Base-by-base conservation (phyloP, 2,888 invertebrate genomes). In the Drosophila seclusa region DNA sequence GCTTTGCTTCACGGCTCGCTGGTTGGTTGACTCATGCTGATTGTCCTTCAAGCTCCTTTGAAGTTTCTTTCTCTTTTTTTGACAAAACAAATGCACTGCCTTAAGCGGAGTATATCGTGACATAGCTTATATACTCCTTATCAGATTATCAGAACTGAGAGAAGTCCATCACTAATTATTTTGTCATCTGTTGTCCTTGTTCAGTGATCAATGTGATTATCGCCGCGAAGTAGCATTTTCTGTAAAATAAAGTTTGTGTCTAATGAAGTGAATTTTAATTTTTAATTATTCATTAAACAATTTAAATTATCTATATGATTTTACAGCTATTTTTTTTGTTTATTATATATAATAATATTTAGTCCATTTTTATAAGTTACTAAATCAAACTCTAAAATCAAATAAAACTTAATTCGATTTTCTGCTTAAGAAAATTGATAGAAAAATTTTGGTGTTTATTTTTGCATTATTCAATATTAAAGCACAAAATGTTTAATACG, bases 1-100 rank as follows among this genome's bases (percentile, higher is more conserved):
- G 61, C 55, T 61, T 68, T 66, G 65, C 64, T 55, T 69, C 67
- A 83, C 58, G 83, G 84, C 75, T 83, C 82, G 78, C 80, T 88
- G 72, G 49, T 80, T 86, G 68, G 36, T 60, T 49, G 67, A 32
- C 32, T 49, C 52, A 58, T 49, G 68, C 32, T 66, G 49, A 78
- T 67, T 66, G 62, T 50, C 42, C 42, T 59, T 78, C 21, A 52
- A 50, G 50, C 67, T 32, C n/a, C 78, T 74, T 76, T 74, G 75
- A 78, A 80, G 66, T 59, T 42, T n/a, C 10, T 5, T 55, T 45
- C 13, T 62, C 27, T 4, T 32, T n/a, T 59, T 62, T 59, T 40
- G 32, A 5, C 31, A 58, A 21, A 24, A 57, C 29, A 57, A 48
- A 29, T 45, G 29, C 34, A 1, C 21, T 42, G 5, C 11, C 0